Conservation (phyloP, 1,140 invertebrate genomes). For the Drosophila quadrilineata region DNA sequence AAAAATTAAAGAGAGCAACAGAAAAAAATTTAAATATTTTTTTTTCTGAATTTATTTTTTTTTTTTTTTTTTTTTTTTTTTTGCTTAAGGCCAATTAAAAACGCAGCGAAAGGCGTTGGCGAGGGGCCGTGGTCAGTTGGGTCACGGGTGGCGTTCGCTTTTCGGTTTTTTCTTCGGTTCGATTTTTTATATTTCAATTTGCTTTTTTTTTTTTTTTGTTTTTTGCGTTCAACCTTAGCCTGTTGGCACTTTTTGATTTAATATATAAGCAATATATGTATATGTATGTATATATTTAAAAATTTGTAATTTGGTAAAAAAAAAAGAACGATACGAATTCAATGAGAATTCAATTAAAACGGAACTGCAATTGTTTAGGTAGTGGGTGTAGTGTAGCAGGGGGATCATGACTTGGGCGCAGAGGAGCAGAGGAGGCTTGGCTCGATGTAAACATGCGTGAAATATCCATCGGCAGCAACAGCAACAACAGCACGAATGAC, state of each 20-base stretch:
- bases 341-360: conserved; percentile 52
- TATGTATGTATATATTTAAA: too few species aligned
- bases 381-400: background rate
- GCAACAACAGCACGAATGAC: background rate
- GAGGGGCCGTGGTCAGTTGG: conserved; percentile 14
- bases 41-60: too few species aligned
- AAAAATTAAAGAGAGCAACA: background rate
- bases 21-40: conserved; percentile 1
- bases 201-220: background rate
- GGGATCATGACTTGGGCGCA: background rate
- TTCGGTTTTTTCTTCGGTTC: too few species aligned
- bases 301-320: too few species aligned
- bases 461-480: conserved; percentile 55
- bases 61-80: too few species aligned
- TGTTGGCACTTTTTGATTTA: conserved; percentile 22
- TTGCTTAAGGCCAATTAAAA: conserved; percentile 50
- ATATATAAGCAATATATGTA: too few species aligned
- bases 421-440: background rate
- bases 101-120: conserved; percentile 54
- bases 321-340: too few species aligned
- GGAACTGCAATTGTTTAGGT: conserved; percentile 36
- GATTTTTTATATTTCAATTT: background rate
- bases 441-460: conserved; percentile 55
- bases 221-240: background rate
- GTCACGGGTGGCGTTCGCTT: conserved; percentile 24